Evolutionary conservation across 2,888 invertebrate species (phyloP), one percentile per base, ranked within the genome.

Genomic region (Flabesymbios commensalis): DNA sequence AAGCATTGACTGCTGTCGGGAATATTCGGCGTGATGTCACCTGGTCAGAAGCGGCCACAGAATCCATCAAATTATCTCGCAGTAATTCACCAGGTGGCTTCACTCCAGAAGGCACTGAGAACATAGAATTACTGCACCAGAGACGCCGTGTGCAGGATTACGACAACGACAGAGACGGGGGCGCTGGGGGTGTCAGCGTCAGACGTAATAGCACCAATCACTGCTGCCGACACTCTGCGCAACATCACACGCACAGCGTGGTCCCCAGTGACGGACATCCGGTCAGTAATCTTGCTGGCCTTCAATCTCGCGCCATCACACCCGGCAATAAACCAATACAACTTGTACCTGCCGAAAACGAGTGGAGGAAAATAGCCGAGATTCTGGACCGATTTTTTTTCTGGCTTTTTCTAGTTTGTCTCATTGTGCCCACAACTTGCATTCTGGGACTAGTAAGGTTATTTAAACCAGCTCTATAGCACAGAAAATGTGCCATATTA

Each of bases 341-440:
- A n/a, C n/a, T n/a, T n/a, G n/a, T n/a, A n/a, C n/a, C n/a, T n/a
- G n/a, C n/a, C n/a, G n/a, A 26, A 2, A 62, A 62, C 47, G 63
- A 62, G 43, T 62, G 63, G 63, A 52, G 54, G 48, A 26, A 48
- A 24, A 59, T 62, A n/a, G 63, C 63, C 4, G 63, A 62, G 31
- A 43, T 62, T 14, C n/a, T 62, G n/a, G 63, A 62, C 31, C 43
- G 55, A 39, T 26, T 59, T 17, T 59, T 62, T 51, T 62, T 62
- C 42, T 62, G 33, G 22, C 31, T 59, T 3, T 62, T 62, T 29
- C 31, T 62, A 3, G 2, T 62, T n/a, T 53, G 31, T 28, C 19
- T 62, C 14, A 62, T 62, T 14, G 39, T 59, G 2, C 63, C 63
- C 5, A 62, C 59, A 26, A 28, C 54, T 24, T 14, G 10, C 41